phyloP scores from a whole-genome alignment of 2,113 vertebrate genomes.

The Peromyscus polionotus region DNA sequence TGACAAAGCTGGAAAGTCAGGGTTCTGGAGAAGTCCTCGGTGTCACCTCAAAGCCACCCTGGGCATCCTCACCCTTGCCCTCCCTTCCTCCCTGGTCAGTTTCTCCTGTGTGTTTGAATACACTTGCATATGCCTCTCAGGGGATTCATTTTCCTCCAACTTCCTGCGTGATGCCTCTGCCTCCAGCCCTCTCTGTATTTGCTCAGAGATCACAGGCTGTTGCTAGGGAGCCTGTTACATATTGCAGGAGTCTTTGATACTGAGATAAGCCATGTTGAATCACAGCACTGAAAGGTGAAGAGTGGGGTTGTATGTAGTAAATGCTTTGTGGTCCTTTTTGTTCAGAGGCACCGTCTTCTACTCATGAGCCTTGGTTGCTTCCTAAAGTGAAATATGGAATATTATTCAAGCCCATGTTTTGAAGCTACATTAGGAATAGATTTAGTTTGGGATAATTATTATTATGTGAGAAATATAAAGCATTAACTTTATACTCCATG shows the following conservation, averaged over 20 bases:
- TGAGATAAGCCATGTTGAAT: background rate
- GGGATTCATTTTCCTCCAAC: background rate
- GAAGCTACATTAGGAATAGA: background rate
- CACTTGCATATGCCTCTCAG: background rate
- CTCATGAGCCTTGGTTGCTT: background rate
- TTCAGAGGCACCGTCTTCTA: background rate
- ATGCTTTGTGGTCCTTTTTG: background rate
- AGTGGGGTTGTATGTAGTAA: fast-evolving
- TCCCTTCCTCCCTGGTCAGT: too few relatives aligned
- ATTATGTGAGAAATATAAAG: background rate
- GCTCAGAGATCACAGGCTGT: background rate
- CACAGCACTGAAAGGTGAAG: background rate
- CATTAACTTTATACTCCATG: background rate
- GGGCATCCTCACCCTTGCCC: background rate
- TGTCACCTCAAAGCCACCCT: background rate
- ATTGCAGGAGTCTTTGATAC: background rate
- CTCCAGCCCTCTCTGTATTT: background rate
- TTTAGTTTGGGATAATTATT: conserved; percentile 64
- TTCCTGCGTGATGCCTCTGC: background rate
- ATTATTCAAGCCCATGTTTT: background rate
- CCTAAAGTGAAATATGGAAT: background rate
- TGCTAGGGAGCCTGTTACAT: background rate
- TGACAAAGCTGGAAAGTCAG: background rate
- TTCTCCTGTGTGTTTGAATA: background rate
- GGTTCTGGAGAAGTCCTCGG: background rate